Base-by-base conservation (phyloP, 2,888 invertebrate species). In the Spialia ferax region DNA sequence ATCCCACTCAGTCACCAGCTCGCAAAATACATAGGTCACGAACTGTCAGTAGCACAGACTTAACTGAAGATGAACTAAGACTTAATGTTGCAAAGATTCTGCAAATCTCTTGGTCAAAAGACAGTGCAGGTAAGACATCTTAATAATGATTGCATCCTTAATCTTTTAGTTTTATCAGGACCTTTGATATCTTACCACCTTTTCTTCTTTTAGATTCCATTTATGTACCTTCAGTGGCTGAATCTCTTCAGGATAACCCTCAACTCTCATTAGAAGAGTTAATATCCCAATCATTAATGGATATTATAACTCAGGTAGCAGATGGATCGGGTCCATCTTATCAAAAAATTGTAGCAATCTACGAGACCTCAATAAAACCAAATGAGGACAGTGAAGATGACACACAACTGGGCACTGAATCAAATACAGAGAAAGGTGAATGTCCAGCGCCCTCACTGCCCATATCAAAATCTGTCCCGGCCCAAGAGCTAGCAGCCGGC, bases 21-120 rank as follows among this genome's bases (percentile, higher is more conserved):
- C 82, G 89, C 68, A 91, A 89, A 77, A 87, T 89, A 73, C 87
- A 90, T 68, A 77, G 94, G 61, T 88, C 90, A 20, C 82, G 93
- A 55, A 93, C 94, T 29, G 85, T 92, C 48, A 94, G 94, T 77
- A 92, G 94, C 71, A 94, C 94, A 13, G 96, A 96, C 81, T 86
- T 96, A 64, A 95, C 95, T 6, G 95, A 95, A 70, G 96, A 96
- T 63, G 96, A 96, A 79, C 90, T 96, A 23, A 89, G 95, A 70
- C 86, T 93, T 64, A 94, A 96, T 72, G 93, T 97, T 57, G 96
- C 96, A 1, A 95, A 96, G 78, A 95, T 97, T 66, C 87, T 97
- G 18, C 95, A 96, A 81, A 96, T 96, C 42, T 95, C 96, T 1
- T 97, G 97, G 96, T 95, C 94, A 70, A 95, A 95, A 76, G 93